Evolutionary conservation across 1,140 invertebrate species (phyloP), one percentile per base, ranked within the genome.

Genomic region (Solenopsis invicta): DNA sequence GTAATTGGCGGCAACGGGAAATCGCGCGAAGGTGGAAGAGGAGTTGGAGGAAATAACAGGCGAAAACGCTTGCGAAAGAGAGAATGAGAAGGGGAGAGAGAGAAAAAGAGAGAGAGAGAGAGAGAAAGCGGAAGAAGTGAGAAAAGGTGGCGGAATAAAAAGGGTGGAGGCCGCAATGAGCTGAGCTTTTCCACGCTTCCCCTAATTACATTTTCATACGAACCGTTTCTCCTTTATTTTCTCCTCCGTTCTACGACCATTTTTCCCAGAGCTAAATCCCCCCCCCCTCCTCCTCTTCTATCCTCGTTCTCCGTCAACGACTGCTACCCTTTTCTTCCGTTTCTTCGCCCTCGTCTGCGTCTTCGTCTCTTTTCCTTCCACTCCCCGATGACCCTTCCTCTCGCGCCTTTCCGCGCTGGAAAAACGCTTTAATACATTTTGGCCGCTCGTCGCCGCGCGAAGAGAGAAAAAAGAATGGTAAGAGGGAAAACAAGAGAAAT

Each of bases 201-300:
- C 92, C 93, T 94, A 94, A 94, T 94, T 94, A 94, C 92, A 93
- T 94, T 93, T 94, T 94, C 93, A 93, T 94, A 93, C 92, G 93
- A 94, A 94, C 91, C 93, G 93, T 93, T 94, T 93, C 90, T 92
- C 92, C 91, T 92, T 93, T 93, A 92, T 93, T 93, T 92, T 93
- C 93, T 85, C 86, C 86, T 89, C 74, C 89, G 90, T 85, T 87
- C 86, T 86, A 87, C 93, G 80, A 92, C 88, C 90, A 92, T 93
- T 93, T 93, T 93, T 91, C 89, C 87, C 87, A 29, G 87, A 88
- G 87, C 84, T 84, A 91, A 91, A 78, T 69, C 62, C 78, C 88
- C 81, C 54, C 29, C 29, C 29, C 29, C 29, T 29, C 1, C 29
- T 29, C 2, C 29, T 29, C 29, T 2, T 52, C 21, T 66, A 37